Base-by-base conservation (phyloP, 2,888 invertebrate genomes). In the Hirtodrosophila confusa region DNA sequence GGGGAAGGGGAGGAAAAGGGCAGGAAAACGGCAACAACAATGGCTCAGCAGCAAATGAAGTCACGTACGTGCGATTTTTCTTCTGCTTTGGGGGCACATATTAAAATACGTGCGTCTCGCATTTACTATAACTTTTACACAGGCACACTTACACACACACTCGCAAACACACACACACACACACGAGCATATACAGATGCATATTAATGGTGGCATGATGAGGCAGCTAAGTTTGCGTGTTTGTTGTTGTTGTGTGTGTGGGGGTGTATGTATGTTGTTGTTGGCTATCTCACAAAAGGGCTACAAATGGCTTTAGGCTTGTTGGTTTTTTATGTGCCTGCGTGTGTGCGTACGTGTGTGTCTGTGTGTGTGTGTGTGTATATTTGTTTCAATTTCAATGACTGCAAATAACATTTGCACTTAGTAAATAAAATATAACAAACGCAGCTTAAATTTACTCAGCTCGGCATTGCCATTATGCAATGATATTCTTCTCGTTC, bases 51-150 rank as follows among this genome's bases (percentile, higher is more conserved):
- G 75, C 75, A 90, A 90, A 90, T 89, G 89, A 90, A 90, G 90
- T 90, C 90, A 90, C 90, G 90, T 90, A 79, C 85, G 75, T 85
- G 80, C 80, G 88, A 90, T 90, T 90, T 90, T 89, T 89, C 90
- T 89, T 90, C 69, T 83, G 86, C 86, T 86, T 88, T 79, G 87
- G 80, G 70, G 82, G 86, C 83, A 87, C 89, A 90, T 90, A 90
- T 90, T 90, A 90, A 90, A 85, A 89, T 86, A 90, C 89, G 89
- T 88, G 85, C 89, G 85, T 88, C 84, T 88, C 71, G 68, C 88
- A 69, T 84, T 88, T 82, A 88, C 89, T 88, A 83, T 87, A 83
- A 88, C 85, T 83, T 87, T 80, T 47, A 74, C 62, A 74, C 62
- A 69, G 41, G 63, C 60, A 63, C 48, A 44, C 29, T 36, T 23